Percentiles rank a stretch among this genome's conserved stretches.
Conservation (phyloP, 2,113 vertebrate genomes). For the Ariopsis seemanni region DNA sequence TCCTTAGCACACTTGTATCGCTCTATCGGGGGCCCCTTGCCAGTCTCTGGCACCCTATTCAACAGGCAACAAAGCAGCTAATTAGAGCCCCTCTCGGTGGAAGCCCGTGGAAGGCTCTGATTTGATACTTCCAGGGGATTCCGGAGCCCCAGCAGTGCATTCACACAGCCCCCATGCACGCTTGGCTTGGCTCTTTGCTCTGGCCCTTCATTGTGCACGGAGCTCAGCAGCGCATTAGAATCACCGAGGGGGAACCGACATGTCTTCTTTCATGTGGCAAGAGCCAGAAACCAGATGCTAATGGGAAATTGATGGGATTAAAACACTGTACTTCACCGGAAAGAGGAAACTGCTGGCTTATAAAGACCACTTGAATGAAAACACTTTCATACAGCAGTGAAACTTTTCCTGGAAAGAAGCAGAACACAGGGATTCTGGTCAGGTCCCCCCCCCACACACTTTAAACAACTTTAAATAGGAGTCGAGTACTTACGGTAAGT, state of each 20-base stretch:
- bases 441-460: too few relatives aligned
- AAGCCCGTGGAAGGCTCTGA: conserved; percentile 64
- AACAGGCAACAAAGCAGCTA: conserved; percentile 77
- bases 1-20: conserved; percentile 62
- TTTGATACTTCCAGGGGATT: conserved; percentile 78
- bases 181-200: conserved; percentile 72
- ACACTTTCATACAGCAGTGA: conserved; percentile 1
- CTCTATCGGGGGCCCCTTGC: conserved; percentile 67
- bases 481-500: background rate
- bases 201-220: conserved; percentile 65
- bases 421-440: background rate
- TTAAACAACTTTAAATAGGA: background rate
- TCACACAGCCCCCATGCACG: conserved; percentile 64
- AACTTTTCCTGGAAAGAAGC: conserved; percentile 1
- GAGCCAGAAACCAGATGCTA: conserved; percentile 73
- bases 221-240: conserved; percentile 67
- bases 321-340: conserved; percentile 68
- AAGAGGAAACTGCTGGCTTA: conserved; percentile 58
- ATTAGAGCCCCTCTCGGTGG: conserved; percentile 73
- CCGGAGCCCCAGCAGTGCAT: conserved; percentile 67
- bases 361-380: conserved; percentile 29
- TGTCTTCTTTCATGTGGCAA: conserved; percentile 73
- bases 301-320: conserved; percentile 78
- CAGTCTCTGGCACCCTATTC: conserved; percentile 64
- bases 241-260: conserved; percentile 65